Percentiles rank a stretch among this genome's conserved stretches.
phyloP scores from a whole-genome alignment of 2,113 vertebrate genomes.

The Hemibagrus wyckioides region DNA sequence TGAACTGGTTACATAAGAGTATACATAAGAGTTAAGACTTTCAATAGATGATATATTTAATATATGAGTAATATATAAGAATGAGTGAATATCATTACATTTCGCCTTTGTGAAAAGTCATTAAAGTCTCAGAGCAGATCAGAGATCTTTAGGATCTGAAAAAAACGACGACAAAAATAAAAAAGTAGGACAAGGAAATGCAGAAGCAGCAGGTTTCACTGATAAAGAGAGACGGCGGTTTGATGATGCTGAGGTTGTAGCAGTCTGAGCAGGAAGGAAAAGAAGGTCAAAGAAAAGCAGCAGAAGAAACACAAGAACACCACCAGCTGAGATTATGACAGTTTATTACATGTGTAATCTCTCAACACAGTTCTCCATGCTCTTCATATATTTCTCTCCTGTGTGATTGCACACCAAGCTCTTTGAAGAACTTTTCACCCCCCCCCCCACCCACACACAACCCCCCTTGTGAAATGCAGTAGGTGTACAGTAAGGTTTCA shows the following conservation, averaged over 20 bases:
- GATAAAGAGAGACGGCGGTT: slow-evolving; percentile 11
- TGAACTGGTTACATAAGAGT: too few species aligned
- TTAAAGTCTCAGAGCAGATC: not conserved
- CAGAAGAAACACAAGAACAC: not conserved
- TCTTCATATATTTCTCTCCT: not conserved
- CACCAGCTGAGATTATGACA: not conserved
- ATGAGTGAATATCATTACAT: not conserved
- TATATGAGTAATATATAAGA: too few species aligned
- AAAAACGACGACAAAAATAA: not conserved
- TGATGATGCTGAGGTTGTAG: slow-evolving; percentile 20
- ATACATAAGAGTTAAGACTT: too few species aligned
- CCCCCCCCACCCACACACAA: too few species aligned
- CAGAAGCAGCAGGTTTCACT: slow-evolving; percentile 11
- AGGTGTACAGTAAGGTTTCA: not conserved
- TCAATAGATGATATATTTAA: too few species aligned
- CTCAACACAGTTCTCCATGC: not conserved
- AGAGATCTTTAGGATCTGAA: not conserved
- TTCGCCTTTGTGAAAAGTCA: too few species aligned
- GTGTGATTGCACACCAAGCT: not conserved
- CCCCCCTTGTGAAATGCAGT: too few species aligned
- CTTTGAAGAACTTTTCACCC: not conserved
- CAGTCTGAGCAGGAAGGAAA: slow-evolving; percentile 29
- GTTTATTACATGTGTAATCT: not conserved
- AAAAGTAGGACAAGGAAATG: slow-evolving; percentile 22
- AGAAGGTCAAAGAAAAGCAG: slow-evolving; percentile 32